These are phyloP conservation scores for Styela clava DNA, from an alignment of 23 tunicate species.

Conservation along the genomic window DNA sequence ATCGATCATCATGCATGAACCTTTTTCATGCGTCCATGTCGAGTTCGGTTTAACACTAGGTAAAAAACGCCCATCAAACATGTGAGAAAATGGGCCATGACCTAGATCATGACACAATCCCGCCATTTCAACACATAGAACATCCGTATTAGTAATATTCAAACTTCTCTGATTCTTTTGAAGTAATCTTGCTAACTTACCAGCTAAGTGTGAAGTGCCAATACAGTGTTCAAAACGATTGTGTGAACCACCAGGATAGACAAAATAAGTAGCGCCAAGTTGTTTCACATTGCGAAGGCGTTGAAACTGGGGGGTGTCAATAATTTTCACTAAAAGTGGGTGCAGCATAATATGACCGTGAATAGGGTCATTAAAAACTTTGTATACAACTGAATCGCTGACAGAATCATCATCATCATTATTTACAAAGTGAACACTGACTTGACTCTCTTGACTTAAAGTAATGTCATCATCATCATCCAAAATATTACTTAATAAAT, in stretches of 20 bases:
- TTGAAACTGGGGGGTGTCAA: slow-evolving; percentile 87
- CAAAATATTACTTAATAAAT: neutral
- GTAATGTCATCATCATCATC: neutral
- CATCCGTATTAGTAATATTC: slow-evolving; percentile 41
- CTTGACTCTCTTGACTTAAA: neutral
- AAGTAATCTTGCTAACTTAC: slow-evolving; percentile 45
- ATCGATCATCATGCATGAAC: slow-evolving; percentile 67
- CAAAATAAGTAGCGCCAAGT: slow-evolving; percentile 59
- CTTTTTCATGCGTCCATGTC: slow-evolving; percentile 73
- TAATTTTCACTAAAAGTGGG: slow-evolving; percentile 57
- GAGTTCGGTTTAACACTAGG: slow-evolving; percentile 13
- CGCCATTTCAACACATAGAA: slow-evolving; percentile 78
- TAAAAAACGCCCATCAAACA: slow-evolving; percentile 76
- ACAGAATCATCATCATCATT: neutral
- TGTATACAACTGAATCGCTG: neutral
- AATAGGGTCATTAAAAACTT: slow-evolving; percentile 75
- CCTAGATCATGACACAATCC: slow-evolving; percentile 88
- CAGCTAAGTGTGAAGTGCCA: slow-evolving; percentile 60
- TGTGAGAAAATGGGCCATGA: slow-evolving; percentile 91
- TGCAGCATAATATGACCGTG: slow-evolving; percentile 75
- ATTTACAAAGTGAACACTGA: neutral
- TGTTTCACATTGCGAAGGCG: slow-evolving; percentile 70
- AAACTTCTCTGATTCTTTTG: slow-evolving; percentile 40
- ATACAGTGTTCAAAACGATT: slow-evolving; percentile 87
- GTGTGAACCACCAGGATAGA: slow-evolving; percentile 83